These are phyloP conservation scores for Limanda limanda DNA, from an alignment of 2,113 vertebrate genomes.

Conservation along the genomic window DNA sequence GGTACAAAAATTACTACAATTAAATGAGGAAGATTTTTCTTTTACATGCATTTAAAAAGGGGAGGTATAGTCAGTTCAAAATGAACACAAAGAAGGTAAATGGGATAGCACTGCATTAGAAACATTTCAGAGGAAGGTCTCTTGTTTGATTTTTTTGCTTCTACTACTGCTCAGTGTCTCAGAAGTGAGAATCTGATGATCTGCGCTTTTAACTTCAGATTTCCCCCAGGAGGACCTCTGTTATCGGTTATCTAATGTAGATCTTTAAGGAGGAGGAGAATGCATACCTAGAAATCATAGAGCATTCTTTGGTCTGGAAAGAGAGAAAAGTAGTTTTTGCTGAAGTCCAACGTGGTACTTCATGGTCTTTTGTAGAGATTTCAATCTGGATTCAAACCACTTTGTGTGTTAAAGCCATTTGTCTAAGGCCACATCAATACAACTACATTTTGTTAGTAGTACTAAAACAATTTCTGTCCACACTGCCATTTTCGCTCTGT, in stretches of 20 bases:
- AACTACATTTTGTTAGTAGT: too few relatives aligned
- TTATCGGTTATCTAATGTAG: slow-evolving; percentile 16
- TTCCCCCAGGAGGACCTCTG: neutral
- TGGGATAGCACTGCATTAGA: neutral
- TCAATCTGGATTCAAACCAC: neutral
- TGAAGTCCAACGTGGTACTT: neutral
- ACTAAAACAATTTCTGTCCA: too few relatives aligned
- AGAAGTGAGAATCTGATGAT: neutral
- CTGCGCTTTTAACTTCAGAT: neutral
- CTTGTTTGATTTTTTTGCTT: too few relatives aligned
- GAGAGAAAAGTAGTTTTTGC: neutral
- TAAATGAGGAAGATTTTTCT: too few relatives aligned
- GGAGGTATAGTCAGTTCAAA: neutral
- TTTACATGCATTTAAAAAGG: too few relatives aligned
- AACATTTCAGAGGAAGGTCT: too few relatives aligned
- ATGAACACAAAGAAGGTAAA: neutral
- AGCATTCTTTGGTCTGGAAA: neutral
- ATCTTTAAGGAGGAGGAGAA: neutral
- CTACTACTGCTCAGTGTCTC: too few relatives aligned
- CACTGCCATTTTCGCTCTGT: too few relatives aligned
- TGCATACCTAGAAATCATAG: neutral
- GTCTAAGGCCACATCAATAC: too few relatives aligned
- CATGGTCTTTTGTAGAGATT: neutral
- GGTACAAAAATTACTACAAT: too few relatives aligned
- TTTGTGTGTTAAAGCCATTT: too few relatives aligned